Base-by-base conservation (phyloP, 2,113 vertebrate genomes). In the Daboia siamensis region DNA sequence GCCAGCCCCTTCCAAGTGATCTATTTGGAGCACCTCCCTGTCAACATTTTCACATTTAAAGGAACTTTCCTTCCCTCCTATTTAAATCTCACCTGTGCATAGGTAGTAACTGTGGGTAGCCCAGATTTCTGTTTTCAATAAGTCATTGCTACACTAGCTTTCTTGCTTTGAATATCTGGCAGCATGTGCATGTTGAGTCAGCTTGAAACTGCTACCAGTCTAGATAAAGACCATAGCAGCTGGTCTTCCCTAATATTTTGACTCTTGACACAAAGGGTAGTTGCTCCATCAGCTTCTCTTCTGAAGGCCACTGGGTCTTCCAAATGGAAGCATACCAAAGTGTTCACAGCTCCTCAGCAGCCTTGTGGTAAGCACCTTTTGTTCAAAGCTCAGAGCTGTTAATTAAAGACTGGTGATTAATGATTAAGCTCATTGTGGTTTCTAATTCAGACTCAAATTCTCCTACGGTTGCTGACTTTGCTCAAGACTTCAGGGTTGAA, bases 321-420 rank as follows among this genome's bases (percentile, higher is more conserved):
- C 61, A 13, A 96, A 97, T 94, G 93, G 96, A 95, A 97, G 93
- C 93, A 85, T 87, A 24, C 95, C 26, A 95, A 96, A 96, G 96
- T 96, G 97, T 97, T 97, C 97, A 98, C 94, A 87, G 96, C 97
- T 95, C 91, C 93, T 97, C 92, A 88, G 95, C 95, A 85, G 97
- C 94, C 96, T 96, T 97, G 94, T 48, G 39, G 94, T 96, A 93
- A 97, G 94, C 26, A 90, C 96, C 97, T 98, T 98, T 97, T 97
- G 97, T 98, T 98, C 98, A 98, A 98, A 98, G 96, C 98, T 97
- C 98, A 98, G 97, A 98, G 98, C 98, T 98, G 98, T 99, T 99
- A 99, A 99, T 99, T 99, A 99, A 99, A 98, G 98, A 97, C 97
- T 96, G 91, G 97, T 99, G 99, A 99, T 99, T 99, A 99, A 99